A percentile compares a stretch with the other conserved stretches of the same genome.
Evolutionary conservation across 1,140 invertebrate genomes (phyloP).

Genomic region (Neodiprion pinetum): DNA sequence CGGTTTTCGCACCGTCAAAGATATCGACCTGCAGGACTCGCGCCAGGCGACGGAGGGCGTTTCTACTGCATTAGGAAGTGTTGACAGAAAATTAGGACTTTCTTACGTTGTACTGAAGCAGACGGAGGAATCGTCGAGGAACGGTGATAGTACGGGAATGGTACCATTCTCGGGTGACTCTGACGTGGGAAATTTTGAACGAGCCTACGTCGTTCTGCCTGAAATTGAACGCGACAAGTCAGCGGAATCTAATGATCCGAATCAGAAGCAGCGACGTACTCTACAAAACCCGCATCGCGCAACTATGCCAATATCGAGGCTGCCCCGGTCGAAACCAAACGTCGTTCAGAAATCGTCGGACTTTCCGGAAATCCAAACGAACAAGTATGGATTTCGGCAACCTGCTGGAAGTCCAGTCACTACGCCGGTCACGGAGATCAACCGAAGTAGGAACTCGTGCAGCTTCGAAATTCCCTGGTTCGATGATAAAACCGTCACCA

Average conservation of each 20-base stretch:
- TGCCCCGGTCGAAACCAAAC: neutral
- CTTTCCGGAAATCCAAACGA: neutral
- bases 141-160: neutral
- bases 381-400: slow-evolving; percentile 3
- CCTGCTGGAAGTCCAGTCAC: neutral
- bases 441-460: slow-evolving; percentile 28
- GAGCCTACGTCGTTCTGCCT: too few relatives aligned
- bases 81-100: neutral
- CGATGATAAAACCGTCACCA: slow-evolving; percentile 11
- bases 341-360: neutral
- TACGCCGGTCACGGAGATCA: slow-evolving; percentile 18
- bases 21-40: neutral
- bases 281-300: neutral
- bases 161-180: neutral
- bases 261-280: neutral
- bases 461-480: slow-evolving; percentile 30
- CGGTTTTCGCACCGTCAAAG: neutral
- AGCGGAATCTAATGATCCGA: neutral
- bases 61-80: neutral
- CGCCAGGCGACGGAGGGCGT: too few relatives aligned
- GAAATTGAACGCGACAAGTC: neutral
- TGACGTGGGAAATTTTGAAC: too few relatives aligned
- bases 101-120: neutral
- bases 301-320: neutral
- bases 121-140: neutral